Base-by-base conservation (phyloP, 2,113 vertebrate genomes). In the Cyrtonyx montezumae region DNA sequence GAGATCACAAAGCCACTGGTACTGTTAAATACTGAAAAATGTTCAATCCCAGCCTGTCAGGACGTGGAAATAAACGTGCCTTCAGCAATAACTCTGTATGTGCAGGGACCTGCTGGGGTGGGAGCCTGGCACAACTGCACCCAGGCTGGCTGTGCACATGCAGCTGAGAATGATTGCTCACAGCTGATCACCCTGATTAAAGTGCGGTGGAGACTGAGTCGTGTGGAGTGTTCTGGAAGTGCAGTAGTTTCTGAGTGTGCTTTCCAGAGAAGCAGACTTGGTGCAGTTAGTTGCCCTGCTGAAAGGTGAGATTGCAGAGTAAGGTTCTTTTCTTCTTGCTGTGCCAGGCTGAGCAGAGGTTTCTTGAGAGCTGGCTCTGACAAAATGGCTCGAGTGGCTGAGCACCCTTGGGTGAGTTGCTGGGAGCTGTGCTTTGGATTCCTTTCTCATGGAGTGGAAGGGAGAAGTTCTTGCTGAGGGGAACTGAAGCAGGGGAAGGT, bases 1-100 rank as follows among this genome's bases (percentile, higher is more conserved):
- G 3, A 5, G 65, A 18, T 87, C 76, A 88, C 84, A 78, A 88
- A 85, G 53, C 56, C 51, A 68, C 49, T 66, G 6, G 36, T 77
- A 32, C 45, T 15, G n/a, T 58, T 87, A 89, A 95, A 76, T 66
- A 56, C 69, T n/a, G 53, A 20, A 37, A 81, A 88, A 87, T 25
- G 1, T 67, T 77, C 48, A 36, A 23, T 40, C 28, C 55, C 49
- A 77, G 71, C 37, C 36, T 61, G 42, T 51, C 49, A 82, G 49
- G 42, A 34, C 26, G 59, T 37, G 40, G 25, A 91, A 69, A 12
- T n/a, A n/a, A 0, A 6, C 21, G 8, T 32, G 23, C 22, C 9
- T 32, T 45, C 65, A 73, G 15, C 40, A 17, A 32, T 32, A 19
- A 56, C 42, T 9, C 59, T 70, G 61, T 21, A 79, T 58, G 56